Evolutionary conservation across 2,113 vertebrate species (phyloP).

Genomic region (Halichoeres trimaculatus): DNA sequence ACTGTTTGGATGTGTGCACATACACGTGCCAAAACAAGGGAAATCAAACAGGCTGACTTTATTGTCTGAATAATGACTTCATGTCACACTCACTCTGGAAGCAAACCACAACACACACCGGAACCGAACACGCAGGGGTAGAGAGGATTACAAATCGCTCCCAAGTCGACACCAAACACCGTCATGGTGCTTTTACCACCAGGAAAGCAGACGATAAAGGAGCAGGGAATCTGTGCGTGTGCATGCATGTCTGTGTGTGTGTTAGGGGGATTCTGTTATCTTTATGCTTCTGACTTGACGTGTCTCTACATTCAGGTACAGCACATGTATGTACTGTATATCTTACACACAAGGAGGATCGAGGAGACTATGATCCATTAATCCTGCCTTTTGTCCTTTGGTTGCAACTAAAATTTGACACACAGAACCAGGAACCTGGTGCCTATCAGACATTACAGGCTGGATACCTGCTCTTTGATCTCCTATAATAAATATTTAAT

Average conservation of each 20-base stretch:
- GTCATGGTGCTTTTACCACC: conserved; percentile 60
- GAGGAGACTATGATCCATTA: conserved; percentile 45
- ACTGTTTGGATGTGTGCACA: not conserved
- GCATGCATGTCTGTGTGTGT: too few relatives aligned
- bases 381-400: not conserved
- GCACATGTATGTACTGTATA: too few relatives aligned
- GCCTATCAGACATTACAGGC: too few relatives aligned
- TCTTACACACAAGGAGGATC: conserved; percentile 19
- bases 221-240: not conserved
- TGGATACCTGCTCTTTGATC: too few relatives aligned
- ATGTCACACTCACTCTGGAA: conserved; percentile 48
- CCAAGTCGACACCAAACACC: conserved; percentile 48
- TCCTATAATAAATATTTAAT: too few relatives aligned
- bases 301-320: too few relatives aligned
- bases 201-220: conserved; percentile 36
- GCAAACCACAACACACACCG: conserved; percentile 43
- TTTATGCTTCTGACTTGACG: conserved; percentile 27
- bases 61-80: conserved; percentile 68
- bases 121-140: conserved; percentile 46
- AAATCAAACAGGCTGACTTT: conserved; percentile 57
- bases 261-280: not conserved
- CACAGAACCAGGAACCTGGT: too few relatives aligned
- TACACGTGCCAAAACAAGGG: not conserved
- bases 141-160: conserved; percentile 68
- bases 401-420: too few relatives aligned